Conservation (phyloP, 2,113 vertebrate species). For the Siniperca knerii region DNA sequence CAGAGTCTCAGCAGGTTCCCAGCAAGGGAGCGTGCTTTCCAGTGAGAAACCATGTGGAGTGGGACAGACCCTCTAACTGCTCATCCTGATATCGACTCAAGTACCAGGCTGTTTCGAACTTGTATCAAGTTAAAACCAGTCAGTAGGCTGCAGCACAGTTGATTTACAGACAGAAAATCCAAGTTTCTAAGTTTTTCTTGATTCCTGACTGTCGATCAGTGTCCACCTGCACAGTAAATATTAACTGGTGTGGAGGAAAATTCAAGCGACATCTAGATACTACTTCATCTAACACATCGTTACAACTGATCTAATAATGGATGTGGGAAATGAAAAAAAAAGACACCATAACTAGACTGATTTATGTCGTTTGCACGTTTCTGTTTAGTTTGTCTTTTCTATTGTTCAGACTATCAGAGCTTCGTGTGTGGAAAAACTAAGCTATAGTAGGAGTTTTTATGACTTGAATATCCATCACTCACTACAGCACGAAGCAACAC, state of each 20-base stretch:
- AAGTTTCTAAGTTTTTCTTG: no score
- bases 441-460: conserved; percentile 5
- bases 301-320: neutral
- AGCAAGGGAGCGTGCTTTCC: conserved; percentile 31
- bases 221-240: neutral
- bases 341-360: neutral
- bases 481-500: conserved; percentile 37
- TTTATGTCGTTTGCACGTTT: conserved; percentile 48
- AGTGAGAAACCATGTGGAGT: conserved; percentile 77
- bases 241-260: neutral
- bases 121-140: neutral
- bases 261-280: neutral
- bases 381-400: conserved; percentile 7
- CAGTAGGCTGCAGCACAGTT: neutral
- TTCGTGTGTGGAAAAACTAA: conserved; percentile 29
- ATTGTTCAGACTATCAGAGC: conserved; percentile 21
- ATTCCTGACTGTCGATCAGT: neutral
- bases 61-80: conserved; percentile 73
- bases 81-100: conserved; percentile 65
- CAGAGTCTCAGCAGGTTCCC: conserved; percentile 3
- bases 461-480: conserved; percentile 39
- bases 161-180: neutral
- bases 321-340: conserved; percentile 3
- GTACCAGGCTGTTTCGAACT: neutral
- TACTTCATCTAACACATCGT: neutral